Base-by-base conservation (phyloP, 2,797 vertebrate species). In the Otolemur crassicaudatus region DNA sequence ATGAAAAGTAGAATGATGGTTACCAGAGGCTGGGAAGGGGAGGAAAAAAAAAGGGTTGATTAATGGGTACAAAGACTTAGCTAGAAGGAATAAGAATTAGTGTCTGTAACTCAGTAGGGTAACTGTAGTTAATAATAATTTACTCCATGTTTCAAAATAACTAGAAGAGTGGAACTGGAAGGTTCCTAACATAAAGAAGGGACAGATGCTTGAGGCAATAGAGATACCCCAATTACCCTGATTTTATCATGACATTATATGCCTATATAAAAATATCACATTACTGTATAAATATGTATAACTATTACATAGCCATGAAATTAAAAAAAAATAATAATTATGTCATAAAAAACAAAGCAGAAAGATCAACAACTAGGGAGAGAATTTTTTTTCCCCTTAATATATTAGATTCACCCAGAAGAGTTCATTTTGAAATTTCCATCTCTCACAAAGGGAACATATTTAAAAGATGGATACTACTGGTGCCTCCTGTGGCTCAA, bases 361-460 rank as follows among this genome's bases (percentile, higher is more conserved):
- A 58, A 90, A 95, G 92, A 92, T 86, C 65, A 85, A 79, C 29
- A 85, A 75, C 29, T 49, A 69, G 75, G 13, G 56, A 83, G 34
- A 77, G 19, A 34, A 16, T 3, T 34, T 70, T 49, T 75, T 63
- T 63, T 43, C 27, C 20, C 7, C 11, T 79, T 88, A 73, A 84
- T 67, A 82, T 79, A 87, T 10, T 60, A 29, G 75, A 69, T 83
- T 94, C 37, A 75, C 80, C 81, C 86, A 31, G 49, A 73, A 69
- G 46, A 63, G 25, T 89, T 89, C 61, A 76, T 69, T 92, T 88
- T 86, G 85, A 93, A 95, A 92, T 96, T 75, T 96, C 61, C 72
- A 46, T 75, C 67, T 94, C 76, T 94, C 76, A 53, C 46, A 34
- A 76, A 84, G 75, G 76, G 40, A 69, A 40, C 22, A 85, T 81